Conservation (phyloP, 1,140 invertebrate species). For the Vanessa atalanta region DNA sequence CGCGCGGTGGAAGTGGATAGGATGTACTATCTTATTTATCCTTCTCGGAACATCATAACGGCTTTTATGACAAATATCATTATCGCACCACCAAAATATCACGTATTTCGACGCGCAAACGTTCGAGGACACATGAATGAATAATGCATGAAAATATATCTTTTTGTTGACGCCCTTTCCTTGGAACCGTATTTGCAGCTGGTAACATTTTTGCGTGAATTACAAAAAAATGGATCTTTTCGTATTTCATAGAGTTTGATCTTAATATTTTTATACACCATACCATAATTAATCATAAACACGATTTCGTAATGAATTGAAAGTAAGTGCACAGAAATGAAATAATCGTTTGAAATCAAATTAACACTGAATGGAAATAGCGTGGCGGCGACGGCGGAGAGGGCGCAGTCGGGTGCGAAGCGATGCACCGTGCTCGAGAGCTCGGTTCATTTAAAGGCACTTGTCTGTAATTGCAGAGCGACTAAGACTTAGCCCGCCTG, state of each 20-base stretch:
- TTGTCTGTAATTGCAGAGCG: constrained; percentile 79
- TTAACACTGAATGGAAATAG: constrained; percentile 66
- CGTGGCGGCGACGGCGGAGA: constrained; percentile 52
- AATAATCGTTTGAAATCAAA: constrained; percentile 66
- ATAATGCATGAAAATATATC: constrained; percentile 80
- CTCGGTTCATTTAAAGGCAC: constrained; percentile 79
- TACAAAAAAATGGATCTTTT: constrained; percentile 44
- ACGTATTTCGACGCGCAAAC: constrained; percentile 68
- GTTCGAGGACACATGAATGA: constrained; percentile 74
- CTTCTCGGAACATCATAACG: constrained; percentile 42
- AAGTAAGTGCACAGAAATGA: constrained; percentile 32
- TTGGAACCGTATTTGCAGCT: constrained; percentile 65
- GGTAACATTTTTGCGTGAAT: constrained; percentile 64
- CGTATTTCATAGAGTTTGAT: neutral
- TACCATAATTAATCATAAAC: neutral
- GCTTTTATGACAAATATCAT: constrained; percentile 72
- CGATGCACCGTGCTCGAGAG: constrained; percentile 79
- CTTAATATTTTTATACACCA: neutral
- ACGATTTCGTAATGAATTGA: constrained; percentile 13
- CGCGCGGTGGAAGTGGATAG: neutral
- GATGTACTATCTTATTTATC: constrained; percentile 11
- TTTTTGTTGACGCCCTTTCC: constrained; percentile 63
- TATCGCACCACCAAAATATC: constrained; percentile 73
- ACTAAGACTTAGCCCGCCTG: constrained; percentile 71
- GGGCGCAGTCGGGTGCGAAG: constrained; percentile 69